Base-by-base conservation (phyloP, 2,888 invertebrate genomes). In the Agriopis aurantiaria region DNA sequence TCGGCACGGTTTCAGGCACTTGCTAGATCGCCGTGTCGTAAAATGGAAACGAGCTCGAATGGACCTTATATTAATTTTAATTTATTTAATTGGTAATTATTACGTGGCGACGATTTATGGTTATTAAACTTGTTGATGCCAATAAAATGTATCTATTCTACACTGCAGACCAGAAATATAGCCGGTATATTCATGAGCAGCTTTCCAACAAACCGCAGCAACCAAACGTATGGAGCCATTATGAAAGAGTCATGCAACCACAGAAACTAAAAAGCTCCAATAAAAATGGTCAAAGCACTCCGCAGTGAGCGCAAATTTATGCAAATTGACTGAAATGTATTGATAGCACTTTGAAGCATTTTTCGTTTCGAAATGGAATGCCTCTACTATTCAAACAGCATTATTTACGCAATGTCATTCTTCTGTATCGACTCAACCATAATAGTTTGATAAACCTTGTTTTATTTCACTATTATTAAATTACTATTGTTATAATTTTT, bases 281-380 rank as follows among this genome's bases (percentile, higher is more conserved):
- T 85, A 88, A 90, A 91, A 90, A 86, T 83, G 80, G 80, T 78
- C 86, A 85, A 87, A 85, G 85, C 88, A 87, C 83, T 87, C 82
- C 81, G 80, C 83, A 86, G 79, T 84, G 80, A 80, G 83, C 85
- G 80, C 82, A 89, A 88, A 88, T 88, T 83, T 88, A 90, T 89
- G 86, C 88, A 90, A 88, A 91, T 91, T 88, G 85, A 88, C 88
- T 86, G 83, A 89, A 89, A 88, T 84, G 80, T 87, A 89, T 91
- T 86, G 88, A 89, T 87, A 88, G 87, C 86, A 85, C 87, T 89
- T 88, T 85, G 79, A 83, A 89, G 90, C 86, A 86, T 88, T 90
- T 89, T 86, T 76, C 79, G 79, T 80, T 84, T 82, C 77, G 83
- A 83, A 86, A 78, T 79, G 79, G 78, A 82, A 80, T 79, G 76